Evolutionary conservation across 2,113 vertebrate genomes (phyloP), one percentile per base, ranked within the genome.

Genomic region (Halichoeres trimaculatus): DNA sequence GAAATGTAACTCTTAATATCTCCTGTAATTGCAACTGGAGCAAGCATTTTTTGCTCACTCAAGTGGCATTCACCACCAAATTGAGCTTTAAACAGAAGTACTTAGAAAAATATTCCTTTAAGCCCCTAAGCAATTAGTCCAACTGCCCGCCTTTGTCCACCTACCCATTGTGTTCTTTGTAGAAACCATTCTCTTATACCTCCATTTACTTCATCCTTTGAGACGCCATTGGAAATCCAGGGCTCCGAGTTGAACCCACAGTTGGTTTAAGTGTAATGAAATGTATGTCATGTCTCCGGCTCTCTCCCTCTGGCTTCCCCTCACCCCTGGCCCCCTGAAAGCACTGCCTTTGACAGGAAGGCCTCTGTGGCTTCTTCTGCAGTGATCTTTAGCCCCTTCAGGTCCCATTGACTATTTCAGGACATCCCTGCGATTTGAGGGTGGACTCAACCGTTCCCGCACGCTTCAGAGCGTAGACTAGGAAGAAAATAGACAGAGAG

Each of bases 191-290:
- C 88, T 88, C 83, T 86, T 83, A 83, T 81, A 88, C 88, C 89
- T 90, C 87, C 86, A 86, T 82, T 87, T 81, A 81, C 87, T 90
- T 76, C 80, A 78, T 91, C 89, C 91, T 91, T 60, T 22, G 90
- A 93, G 90, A 92, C 82, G 40, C 80, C 84, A 78, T 81, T 86
- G 90, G 84, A 93, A 89, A 89, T 90, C 88, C 87, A 67, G 85
- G 86, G 85, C 81, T 89, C 78, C 38, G 77, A 89, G 87, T 85
- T 87, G 86, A 90, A 88, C 85, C 92, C 89, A 90, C 90, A 87
- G 88, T 92, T 92, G 91, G 88, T 90, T 90, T 90, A 91, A 91
- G 84, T 85, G 85, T 90, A 90, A 91, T 93, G 89, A 92, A 92
- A 91, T 92, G 90, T 92, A 90, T 90, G 90, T 90, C 88, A 89